These are phyloP conservation scores for Euplexia lucipara DNA, from an alignment of 2,888 invertebrate genomes.

Conservation along the genomic window DNA sequence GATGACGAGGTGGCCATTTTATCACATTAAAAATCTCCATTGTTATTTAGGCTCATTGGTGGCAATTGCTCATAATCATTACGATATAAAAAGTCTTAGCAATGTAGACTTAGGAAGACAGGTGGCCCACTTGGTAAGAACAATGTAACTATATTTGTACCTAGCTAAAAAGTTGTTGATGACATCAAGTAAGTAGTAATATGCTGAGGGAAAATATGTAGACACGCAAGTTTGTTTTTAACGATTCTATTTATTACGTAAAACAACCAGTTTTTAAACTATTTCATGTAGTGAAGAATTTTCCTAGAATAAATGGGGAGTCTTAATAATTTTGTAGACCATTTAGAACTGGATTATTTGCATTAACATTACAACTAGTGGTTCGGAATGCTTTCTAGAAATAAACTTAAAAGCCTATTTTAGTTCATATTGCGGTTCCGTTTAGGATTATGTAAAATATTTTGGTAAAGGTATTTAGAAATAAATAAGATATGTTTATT, in stretches of 20 bases:
- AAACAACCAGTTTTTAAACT: conserved; percentile 54
- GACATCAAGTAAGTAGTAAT: conserved; percentile 18
- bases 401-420: conserved; percentile 15
- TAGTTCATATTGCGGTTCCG: neutral
- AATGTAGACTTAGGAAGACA: neutral
- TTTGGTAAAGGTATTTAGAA: neutral
- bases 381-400: conserved; percentile 33
- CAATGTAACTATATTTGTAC: neutral
- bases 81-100: neutral
- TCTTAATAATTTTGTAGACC: conserved; percentile 54
- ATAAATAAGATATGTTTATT: too few relatives aligned
- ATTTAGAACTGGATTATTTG: conserved; percentile 65
- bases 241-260: conserved; percentile 48
- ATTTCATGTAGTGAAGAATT: conserved; percentile 41
- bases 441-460: neutral
- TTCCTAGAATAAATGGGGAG: conserved; percentile 56
- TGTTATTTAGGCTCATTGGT: neutral
- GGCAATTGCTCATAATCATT: neutral
- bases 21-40: neutral
- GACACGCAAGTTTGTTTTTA: conserved; percentile 42
- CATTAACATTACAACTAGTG: conserved; percentile 40
- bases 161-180: conserved; percentile 13
- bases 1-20: neutral
- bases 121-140: neutral
- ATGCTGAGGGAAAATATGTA: conserved; percentile 37